Evolutionary conservation across 92 coral and sea anemone species (phyloP).

Genomic region (Porites divaricata): DNA sequence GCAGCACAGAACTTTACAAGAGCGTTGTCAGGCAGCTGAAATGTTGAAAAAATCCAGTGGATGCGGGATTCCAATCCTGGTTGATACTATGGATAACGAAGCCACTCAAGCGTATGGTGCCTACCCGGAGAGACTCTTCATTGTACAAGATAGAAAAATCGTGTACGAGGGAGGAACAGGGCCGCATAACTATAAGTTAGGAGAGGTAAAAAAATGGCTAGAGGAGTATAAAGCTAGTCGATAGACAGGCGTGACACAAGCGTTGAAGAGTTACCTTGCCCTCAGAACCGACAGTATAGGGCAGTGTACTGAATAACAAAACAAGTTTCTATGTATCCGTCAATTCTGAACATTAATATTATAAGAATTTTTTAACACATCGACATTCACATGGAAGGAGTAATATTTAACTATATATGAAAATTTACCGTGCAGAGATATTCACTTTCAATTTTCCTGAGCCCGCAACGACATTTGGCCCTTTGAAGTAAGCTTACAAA

Average conservation of each 20-base stretch:
- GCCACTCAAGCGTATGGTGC: conserved; percentile 79
- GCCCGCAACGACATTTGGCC: too few relatives aligned
- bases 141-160: conserved; percentile 65
- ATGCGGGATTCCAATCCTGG: conserved; percentile 42
- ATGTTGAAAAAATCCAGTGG: conserved; percentile 35
- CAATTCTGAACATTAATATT: too few relatives aligned
- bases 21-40: conserved; percentile 72
- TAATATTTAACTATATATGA: too few relatives aligned
- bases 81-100: conserved; percentile 75
- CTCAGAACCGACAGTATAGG: too few relatives aligned
- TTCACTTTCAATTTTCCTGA: too few relatives aligned
- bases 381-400: too few relatives aligned
- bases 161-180: conserved; percentile 87
- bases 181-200: conserved; percentile 65
- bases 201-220: conserved; percentile 75
- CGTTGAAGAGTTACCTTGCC: neutral
- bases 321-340: too few relatives aligned
- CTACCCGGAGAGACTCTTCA: conserved; percentile 77
- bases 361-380: too few relatives aligned
- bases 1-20: conserved; percentile 66
- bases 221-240: conserved; percentile 17
- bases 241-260: neutral
- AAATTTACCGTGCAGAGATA: too few relatives aligned
- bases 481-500: too few relatives aligned
- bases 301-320: too few relatives aligned